Base-by-base conservation (phyloP, 1,140 invertebrate species). In the Chymomyza costata region DNA sequence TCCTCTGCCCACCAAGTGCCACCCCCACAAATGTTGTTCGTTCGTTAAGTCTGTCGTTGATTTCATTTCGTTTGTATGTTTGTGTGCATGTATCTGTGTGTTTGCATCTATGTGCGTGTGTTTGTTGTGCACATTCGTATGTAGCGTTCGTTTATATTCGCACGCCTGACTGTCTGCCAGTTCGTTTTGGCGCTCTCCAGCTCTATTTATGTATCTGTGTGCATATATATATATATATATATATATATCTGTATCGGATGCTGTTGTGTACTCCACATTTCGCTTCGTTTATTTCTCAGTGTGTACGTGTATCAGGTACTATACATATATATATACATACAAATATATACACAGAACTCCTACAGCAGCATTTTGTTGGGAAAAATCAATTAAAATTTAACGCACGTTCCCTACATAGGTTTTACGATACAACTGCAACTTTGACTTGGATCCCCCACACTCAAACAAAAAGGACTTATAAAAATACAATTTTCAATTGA, bases 321-420 rank as follows among this genome's bases (percentile, higher is more conserved):
- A 38, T 40, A 30, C 28, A 55, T 34, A 46, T 7, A 59, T 6
- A 52, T 13, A 52, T 15, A 14, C 10, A 46, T 6, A 19, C 11
- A 52, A 6, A 39, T 17, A 32, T 11, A 58, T 30, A 45, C 32
- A 30, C 15, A 41, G 17, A 52, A 61, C 69, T 45, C 64, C 51
- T 52, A 3, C 21, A 25, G 21, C 8, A 25, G 48, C 55, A 57
- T 57, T 59, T 63, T 48, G 48, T 59, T 71, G 62, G 66, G 73
- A 78, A 78, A 78, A 78, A 78, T 78, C 71, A 78, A 78, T 76
- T 80, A 78, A 76, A 71, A 78, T 76, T 78, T 78, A 78, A 78
- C 57, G 37, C 71, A 71, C 71, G 66, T 71, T 46, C 51, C 49
- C 44, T 38, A 51, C 50, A 43, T 54, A 60, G 47, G 49, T 58